A percentile compares a stretch with the other conserved stretches of the same genome.
Evolutionary conservation across 2,888 invertebrate species (phyloP).

Genomic region (Pyrochroa serraticornis): DNA sequence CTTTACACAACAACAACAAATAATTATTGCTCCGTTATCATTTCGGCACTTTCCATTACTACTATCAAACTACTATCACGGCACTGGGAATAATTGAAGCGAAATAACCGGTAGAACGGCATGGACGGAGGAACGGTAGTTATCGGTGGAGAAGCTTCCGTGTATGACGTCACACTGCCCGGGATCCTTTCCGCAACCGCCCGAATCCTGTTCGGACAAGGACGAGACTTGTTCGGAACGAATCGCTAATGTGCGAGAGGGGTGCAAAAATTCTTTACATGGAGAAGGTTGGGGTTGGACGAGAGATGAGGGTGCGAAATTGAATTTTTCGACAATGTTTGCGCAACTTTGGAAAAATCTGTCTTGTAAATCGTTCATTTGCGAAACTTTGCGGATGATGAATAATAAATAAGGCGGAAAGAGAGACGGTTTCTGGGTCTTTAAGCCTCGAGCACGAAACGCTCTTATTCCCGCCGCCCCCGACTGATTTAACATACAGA

Average conservation of each 20-base stretch:
- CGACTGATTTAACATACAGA: too few species aligned
- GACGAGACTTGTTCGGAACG: constrained; percentile 33
- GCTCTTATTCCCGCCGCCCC: too few species aligned
- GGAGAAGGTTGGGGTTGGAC: constrained; percentile 8
- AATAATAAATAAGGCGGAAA: too few species aligned
- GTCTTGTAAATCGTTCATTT: too few species aligned
- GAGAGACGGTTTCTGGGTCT: too few species aligned
- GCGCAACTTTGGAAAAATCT: too few species aligned
- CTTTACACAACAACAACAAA: neutral
- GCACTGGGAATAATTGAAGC: constrained; percentile 10
- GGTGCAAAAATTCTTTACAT: constrained; percentile 18
- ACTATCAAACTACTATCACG: constrained; percentile 3
- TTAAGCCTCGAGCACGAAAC: too few species aligned
- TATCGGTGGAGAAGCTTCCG: constrained; percentile 50
- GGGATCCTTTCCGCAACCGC: constrained; percentile 54
- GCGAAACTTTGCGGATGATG: too few species aligned
- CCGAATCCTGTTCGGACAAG: constrained; percentile 44
- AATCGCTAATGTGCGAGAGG: constrained; percentile 29
- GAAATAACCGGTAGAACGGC: constrained; percentile 42
- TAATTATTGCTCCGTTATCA: neutral
- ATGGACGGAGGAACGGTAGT: constrained; percentile 47
- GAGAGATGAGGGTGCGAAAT: too few species aligned
- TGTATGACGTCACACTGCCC: constrained; percentile 58
- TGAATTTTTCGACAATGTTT: too few species aligned
- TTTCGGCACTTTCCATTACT: neutral